Evolutionary conservation across 2,888 invertebrate genomes (phyloP).

Genomic region (Emmelina monodactyla): DNA sequence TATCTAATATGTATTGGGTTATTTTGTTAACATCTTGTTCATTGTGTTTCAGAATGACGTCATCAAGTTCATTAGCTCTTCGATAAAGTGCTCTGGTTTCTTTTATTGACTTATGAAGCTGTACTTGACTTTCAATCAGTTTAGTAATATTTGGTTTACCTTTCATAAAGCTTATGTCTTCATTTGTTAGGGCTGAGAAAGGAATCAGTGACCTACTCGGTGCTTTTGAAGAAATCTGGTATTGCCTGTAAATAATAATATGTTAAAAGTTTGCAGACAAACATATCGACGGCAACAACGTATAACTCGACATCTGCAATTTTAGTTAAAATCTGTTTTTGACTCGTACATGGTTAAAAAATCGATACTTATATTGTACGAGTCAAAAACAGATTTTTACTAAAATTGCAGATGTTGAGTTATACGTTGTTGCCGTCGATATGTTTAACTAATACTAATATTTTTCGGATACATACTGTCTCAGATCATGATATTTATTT

Average conservation of each 20-base stretch:
- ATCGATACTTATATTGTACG: no score
- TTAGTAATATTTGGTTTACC: slow-evolving; percentile 41
- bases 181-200: slow-evolving; percentile 40
- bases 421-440: no score
- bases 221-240: slow-evolving; percentile 33
- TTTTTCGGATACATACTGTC: slow-evolving; percentile 31
- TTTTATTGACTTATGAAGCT: slow-evolving; percentile 37
- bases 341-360: no score
- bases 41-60: slow-evolving; percentile 31
- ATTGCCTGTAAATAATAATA: slow-evolving; percentile 34
- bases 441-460: neutral
- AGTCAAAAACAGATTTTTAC: no score
- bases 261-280: slow-evolving; percentile 1
- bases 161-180: slow-evolving; percentile 51
- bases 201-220: slow-evolving; percentile 35
- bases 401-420: no score
- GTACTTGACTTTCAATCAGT: slow-evolving; percentile 37
- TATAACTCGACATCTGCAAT: no score
- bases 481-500: slow-evolving; percentile 45
- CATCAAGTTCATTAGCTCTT: slow-evolving; percentile 32
- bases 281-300: no score
- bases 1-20: slow-evolving; percentile 43
- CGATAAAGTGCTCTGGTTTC: slow-evolving; percentile 29
- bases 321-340: no score
- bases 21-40: slow-evolving; percentile 34